Evolutionary conservation across 2,888 invertebrate species (phyloP).

Genomic region (Rhorus exstirpatorius): DNA sequence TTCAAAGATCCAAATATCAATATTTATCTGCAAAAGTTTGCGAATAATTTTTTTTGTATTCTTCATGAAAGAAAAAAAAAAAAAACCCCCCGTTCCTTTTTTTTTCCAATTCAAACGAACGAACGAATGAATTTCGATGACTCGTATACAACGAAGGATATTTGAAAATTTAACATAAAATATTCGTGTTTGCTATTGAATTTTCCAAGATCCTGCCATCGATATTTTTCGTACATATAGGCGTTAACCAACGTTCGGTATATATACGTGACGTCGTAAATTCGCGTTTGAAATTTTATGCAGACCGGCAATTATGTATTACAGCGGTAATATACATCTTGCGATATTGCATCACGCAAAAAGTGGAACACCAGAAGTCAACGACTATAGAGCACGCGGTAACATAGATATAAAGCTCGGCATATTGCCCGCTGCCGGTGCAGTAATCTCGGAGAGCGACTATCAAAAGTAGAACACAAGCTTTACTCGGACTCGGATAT

Average conservation of each 20-base stretch:
- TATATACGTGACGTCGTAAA: constrained; percentile 6
- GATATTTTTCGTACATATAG: constrained; percentile 10
- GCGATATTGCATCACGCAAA: constrained; percentile 55
- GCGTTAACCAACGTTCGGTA: constrained; percentile 12
- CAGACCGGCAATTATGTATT: constrained; percentile 30
- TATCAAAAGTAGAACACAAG: constrained; percentile 60
- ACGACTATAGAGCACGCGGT: constrained; percentile 12
- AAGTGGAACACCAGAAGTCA: constrained; percentile 62
- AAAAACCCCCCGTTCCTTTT: too few species aligned
- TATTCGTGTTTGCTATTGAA: too few species aligned
- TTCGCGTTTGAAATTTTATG: constrained; percentile 18
- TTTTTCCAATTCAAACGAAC: too few species aligned
- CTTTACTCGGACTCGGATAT: constrained; percentile 16
- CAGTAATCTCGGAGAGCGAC: constrained; percentile 20
- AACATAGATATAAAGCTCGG: constrained; percentile 38
- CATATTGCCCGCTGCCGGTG: constrained; percentile 15
- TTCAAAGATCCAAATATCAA: too few species aligned
- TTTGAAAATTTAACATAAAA: too few species aligned
- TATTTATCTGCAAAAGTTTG: too few species aligned
- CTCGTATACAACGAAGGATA: too few species aligned
- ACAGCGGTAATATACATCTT: constrained; percentile 27
- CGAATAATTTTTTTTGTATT: too few species aligned
- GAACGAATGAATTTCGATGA: too few species aligned
- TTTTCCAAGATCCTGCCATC: too few species aligned
- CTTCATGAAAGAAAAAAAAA: too few species aligned